Evolutionary conservation across 2,888 invertebrate genomes (phyloP).

Genomic region (Phaedon cochleariae): DNA sequence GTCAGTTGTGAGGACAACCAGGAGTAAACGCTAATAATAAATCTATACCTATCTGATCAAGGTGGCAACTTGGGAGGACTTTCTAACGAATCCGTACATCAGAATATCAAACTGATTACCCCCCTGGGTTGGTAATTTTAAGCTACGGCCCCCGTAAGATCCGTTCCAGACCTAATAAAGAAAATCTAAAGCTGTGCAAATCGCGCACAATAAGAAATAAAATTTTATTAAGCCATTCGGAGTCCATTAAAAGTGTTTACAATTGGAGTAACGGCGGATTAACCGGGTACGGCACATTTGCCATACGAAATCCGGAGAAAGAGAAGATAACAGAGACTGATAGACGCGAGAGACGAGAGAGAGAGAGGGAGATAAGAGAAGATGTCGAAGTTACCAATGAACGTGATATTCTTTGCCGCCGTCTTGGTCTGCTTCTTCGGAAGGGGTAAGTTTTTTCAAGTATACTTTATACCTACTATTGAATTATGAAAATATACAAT

Average conservation of each 20-base stretch:
- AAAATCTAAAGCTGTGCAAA: constrained; percentile 42
- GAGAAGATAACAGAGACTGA: constrained; percentile 2
- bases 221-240: constrained; percentile 51
- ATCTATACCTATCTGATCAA: too few relatives aligned
- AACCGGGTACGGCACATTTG: constrained; percentile 41
- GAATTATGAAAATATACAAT: too few relatives aligned
- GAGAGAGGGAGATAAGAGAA: constrained; percentile 8
- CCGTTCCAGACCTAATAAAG: constrained; percentile 14
- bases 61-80: too few relatives aligned
- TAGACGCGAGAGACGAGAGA: neutral
- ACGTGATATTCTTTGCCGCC: constrained; percentile 17
- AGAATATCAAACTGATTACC: neutral
- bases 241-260: constrained; percentile 51
- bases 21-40: too few relatives aligned
- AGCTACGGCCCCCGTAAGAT: neutral
- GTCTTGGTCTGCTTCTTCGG: constrained; percentile 18
- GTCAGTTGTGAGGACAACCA: too few relatives aligned
- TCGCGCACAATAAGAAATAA: constrained; percentile 47
- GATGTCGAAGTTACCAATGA: constrained; percentile 18
- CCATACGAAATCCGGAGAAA: constrained; percentile 26
- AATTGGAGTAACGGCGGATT: constrained; percentile 48
- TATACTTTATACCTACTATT: too few relatives aligned
- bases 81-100: too few relatives aligned
- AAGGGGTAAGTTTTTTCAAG: constrained; percentile 24
- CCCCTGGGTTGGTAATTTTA: too few relatives aligned